phyloP scores from a whole-genome alignment of 2,888 invertebrate genomes.

The Caenorhabditis wallacei region DNA sequence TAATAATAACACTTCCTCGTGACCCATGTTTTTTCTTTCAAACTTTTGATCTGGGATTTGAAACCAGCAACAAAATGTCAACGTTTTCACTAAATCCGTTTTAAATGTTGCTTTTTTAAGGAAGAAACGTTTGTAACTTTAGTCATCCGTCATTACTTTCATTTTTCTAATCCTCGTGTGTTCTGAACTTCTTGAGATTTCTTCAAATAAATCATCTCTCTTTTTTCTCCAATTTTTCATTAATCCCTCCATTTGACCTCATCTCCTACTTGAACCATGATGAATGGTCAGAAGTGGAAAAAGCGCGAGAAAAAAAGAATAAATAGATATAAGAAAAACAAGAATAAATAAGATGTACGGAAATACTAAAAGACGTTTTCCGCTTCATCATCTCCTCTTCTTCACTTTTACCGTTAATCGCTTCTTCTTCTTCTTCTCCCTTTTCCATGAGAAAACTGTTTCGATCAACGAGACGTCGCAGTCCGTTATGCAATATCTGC shows the following conservation, averaged over 20 bases:
- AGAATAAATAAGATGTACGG: background rate
- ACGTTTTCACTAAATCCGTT: constrained; percentile 4
- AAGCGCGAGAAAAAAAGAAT: constrained; percentile 7
- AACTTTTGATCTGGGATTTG: background rate
- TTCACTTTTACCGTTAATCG: constrained; percentile 37
- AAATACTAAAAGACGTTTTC: constrained; percentile 16
- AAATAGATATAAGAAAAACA: constrained; percentile 11
- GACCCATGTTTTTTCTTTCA: background rate
- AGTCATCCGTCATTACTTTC: constrained; percentile 15
- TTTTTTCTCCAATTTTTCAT: constrained; percentile 12
- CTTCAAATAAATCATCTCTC: constrained; percentile 23
- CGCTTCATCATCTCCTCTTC: constrained; percentile 31
- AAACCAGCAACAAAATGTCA: background rate
- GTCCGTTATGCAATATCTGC: constrained; percentile 55
- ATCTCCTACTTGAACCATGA: constrained; percentile 33
- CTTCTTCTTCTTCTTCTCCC: background rate
- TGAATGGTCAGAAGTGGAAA: constrained; percentile 6
- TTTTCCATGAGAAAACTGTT: constrained; percentile 50
- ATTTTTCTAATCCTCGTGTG: constrained; percentile 29
- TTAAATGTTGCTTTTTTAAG: constrained; percentile 17
- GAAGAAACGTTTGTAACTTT: background rate
- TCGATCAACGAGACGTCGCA: constrained; percentile 37
- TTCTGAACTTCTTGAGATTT: constrained; percentile 28
- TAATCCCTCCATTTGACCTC: background rate
- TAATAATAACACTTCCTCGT: background rate